phyloP scores from a whole-genome alignment of 2,888 invertebrate genomes.

The Carabus problematicus region DNA sequence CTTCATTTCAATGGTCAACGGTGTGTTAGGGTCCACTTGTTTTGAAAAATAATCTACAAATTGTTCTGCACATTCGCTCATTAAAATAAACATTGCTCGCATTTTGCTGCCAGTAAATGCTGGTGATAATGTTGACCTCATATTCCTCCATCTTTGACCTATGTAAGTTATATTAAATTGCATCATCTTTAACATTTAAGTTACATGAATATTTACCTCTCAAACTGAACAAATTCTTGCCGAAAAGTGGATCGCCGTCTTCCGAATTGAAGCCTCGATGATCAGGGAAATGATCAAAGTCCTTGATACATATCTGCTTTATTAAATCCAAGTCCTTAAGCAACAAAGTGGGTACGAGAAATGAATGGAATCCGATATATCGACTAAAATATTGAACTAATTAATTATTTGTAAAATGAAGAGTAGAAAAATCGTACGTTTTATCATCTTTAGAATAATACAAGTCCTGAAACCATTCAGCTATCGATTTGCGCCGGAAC shows the following conservation, averaged over 20 bases:
- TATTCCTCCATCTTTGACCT: constrained; percentile 41
- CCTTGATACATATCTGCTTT: constrained; percentile 48
- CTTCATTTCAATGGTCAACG: constrained; percentile 54
- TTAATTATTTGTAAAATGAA: background rate
- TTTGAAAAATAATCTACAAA: constrained; percentile 45
- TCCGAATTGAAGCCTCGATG: constrained; percentile 45
- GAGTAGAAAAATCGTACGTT: constrained; percentile 1
- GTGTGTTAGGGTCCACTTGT: constrained; percentile 19
- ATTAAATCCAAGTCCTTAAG: constrained; percentile 53
- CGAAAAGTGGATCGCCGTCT: constrained; percentile 41
- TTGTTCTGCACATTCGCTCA: constrained; percentile 34
- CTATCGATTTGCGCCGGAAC: constrained; percentile 4
- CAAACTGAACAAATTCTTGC: constrained; percentile 39
- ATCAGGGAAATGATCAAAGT: constrained; percentile 49
- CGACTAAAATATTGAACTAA: constrained; percentile 31
- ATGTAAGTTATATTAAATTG: background rate
- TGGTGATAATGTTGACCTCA: constrained; percentile 42
- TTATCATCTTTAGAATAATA: constrained; percentile 5
- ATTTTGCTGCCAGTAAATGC: constrained; percentile 45
- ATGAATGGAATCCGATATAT: constrained; percentile 43
- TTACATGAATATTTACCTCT: constrained; percentile 26
- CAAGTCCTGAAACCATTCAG: constrained; percentile 7
- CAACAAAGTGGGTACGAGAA: constrained; percentile 48
- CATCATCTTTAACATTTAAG: background rate
- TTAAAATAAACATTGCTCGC: constrained; percentile 36